Evolutionary conservation across 2,888 invertebrate species (phyloP).

Genomic region (Troides aeacus): DNA sequence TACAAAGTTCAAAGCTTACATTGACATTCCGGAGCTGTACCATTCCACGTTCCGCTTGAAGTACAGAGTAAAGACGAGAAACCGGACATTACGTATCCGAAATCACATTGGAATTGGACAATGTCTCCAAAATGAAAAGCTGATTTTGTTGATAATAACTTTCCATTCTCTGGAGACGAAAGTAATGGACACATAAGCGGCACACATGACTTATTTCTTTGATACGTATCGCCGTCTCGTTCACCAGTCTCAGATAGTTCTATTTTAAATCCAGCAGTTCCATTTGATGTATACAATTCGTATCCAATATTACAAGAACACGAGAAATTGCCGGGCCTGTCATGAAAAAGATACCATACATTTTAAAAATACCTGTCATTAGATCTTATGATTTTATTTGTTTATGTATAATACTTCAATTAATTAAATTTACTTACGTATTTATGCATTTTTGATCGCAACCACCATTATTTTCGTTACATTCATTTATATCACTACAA

Average conservation of each 20-base stretch:
- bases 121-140: conserved; percentile 94
- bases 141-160: conserved; percentile 88
- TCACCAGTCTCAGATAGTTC: conserved; percentile 91
- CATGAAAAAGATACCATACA: conserved; percentile 29
- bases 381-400: neutral
- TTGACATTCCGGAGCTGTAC: conserved; percentile 94
- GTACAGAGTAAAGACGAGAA: conserved; percentile 92
- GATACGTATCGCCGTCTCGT: conserved; percentile 92
- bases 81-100: conserved; percentile 96
- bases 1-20: conserved; percentile 82
- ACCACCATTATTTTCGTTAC: conserved; percentile 91
- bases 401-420: neutral
- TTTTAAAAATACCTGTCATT: neutral
- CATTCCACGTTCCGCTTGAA: conserved; percentile 96
- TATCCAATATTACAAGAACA: conserved; percentile 96
- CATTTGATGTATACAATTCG: conserved; percentile 91
- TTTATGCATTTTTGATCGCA: conserved; percentile 97
- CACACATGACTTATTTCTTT: conserved; percentile 96
- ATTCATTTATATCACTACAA: conserved; percentile 94
- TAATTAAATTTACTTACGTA: conserved; percentile 63
- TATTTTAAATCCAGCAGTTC: conserved; percentile 92
- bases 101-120: conserved; percentile 95
- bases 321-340: conserved; percentile 90
- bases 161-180: conserved; percentile 90
- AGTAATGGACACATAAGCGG: conserved; percentile 93